Evolutionary conservation across 2,113 vertebrate species (phyloP), one percentile per base, ranked within the genome.

Genomic region (Aptenodytes patagonicus): DNA sequence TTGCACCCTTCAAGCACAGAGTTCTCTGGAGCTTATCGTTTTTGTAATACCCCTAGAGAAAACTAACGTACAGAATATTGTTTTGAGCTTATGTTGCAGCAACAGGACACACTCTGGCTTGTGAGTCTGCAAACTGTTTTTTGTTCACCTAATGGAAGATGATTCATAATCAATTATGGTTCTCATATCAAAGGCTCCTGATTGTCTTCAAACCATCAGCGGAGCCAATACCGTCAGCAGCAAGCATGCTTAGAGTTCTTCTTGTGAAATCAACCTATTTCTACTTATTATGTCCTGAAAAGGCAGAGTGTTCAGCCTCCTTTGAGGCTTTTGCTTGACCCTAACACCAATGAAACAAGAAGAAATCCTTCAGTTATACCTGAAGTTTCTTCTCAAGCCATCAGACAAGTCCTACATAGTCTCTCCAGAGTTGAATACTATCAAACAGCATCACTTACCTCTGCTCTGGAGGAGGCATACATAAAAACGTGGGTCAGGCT

Each of bases 101-200:
- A 83, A 71, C 44, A 57, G 58, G 75, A 84, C 51, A 78, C 36
- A 71, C 36, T 62, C 49, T n/a, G 60, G 55, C 58, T 94, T 97
- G 51, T 54, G 28, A 95, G 85, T 79, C 28, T 93, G 52, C 73
- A 93, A 86, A 88, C 38, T 83, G 54, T 6, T 89, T 96, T 90
- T 95, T 88, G 68, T 58, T 94, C 70, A 66, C 95, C 70, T 96
- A 87, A 83, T 46, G 22, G 47, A 92, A 92, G 79, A 93, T 90
- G 62, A 97, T 96, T 96, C 88, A 76, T 78, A 83, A 95, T 92
- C 68, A 93, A 26, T 84, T 90, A 34, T 7, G 10, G 32, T 77
- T 96, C 62, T 94, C 46, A 72, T 55, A 71, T 76, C 76, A 96
- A 96, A 93, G 61, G 71, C 51, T 93, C 62, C 13, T 0, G 0